These are phyloP conservation scores for Hucho hucho DNA, from an alignment of 2,113 vertebrate genomes.

Conservation along the genomic window DNA sequence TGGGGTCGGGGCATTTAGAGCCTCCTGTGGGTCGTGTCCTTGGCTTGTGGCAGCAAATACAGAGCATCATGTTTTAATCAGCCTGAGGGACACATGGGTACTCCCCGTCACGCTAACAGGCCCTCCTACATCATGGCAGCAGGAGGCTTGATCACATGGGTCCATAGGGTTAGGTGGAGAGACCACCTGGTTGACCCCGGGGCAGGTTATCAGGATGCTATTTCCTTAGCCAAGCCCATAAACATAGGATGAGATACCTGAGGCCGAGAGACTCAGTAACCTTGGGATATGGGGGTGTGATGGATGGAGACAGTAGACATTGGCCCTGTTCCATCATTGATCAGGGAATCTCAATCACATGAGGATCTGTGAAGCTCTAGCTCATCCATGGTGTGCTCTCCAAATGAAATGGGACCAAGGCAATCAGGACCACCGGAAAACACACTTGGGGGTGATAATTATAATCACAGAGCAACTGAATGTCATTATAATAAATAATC, in stretches of 20 bases:
- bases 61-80: slow-evolving; percentile 68
- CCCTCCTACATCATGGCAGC: slow-evolving; percentile 36
- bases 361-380: slow-evolving; percentile 18
- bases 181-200: neutral
- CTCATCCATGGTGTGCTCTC: slow-evolving; percentile 21
- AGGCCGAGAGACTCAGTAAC: slow-evolving; percentile 28
- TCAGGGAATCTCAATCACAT: slow-evolving; percentile 27
- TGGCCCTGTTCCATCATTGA: slow-evolving; percentile 16
- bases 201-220: no score
- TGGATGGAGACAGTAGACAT: slow-evolving; percentile 22
- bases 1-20: slow-evolving; percentile 29
- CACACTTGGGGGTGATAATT: slow-evolving; percentile 48
- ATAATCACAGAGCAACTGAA: slow-evolving; percentile 40
- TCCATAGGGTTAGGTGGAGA: slow-evolving; percentile 42
- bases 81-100: slow-evolving; percentile 57
- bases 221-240: neutral
- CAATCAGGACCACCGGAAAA: slow-evolving; percentile 42
- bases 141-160: slow-evolving; percentile 22
- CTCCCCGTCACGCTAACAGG: slow-evolving; percentile 55
- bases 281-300: slow-evolving; percentile 40
- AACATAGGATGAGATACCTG: neutral
- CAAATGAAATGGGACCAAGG: slow-evolving; percentile 21
- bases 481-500: slow-evolving; percentile 35
- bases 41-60: slow-evolving; percentile 63
- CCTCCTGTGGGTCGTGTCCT: slow-evolving; percentile 48